Conservation (phyloP, 2,113 vertebrate genomes). For the Platysternon megacephalum region DNA sequence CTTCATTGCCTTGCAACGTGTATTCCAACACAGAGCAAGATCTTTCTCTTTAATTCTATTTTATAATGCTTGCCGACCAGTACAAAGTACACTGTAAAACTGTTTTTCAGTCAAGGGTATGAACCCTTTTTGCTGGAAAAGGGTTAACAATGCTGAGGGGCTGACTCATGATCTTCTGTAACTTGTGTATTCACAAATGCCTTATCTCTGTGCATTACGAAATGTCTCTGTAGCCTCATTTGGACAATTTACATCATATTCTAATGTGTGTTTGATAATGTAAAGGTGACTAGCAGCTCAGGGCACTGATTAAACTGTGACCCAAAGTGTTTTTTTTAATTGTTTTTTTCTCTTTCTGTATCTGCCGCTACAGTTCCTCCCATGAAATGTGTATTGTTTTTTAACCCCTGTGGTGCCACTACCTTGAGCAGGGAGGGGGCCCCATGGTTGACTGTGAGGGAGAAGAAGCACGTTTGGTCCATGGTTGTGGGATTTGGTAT, state of each 20-base stretch:
- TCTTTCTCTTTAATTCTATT: neutral
- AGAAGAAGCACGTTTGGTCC: too few relatives aligned
- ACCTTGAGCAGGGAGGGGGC: too few relatives aligned
- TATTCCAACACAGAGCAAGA: neutral
- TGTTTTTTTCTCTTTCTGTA: too few relatives aligned
- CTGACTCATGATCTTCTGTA: neutral
- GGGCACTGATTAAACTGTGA: too few relatives aligned
- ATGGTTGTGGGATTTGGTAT: too few relatives aligned
- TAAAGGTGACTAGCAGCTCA: neutral
- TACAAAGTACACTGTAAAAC: neutral
- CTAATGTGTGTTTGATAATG: neutral
- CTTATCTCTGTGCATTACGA: neutral
- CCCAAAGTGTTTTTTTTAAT: too few relatives aligned
- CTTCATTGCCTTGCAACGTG: neutral
- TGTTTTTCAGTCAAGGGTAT: neutral
- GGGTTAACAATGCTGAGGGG: neutral
- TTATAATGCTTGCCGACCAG: neutral
- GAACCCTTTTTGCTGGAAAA: neutral
- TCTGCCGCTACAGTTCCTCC: too few relatives aligned
- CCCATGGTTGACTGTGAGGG: too few relatives aligned
- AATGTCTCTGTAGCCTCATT: neutral
- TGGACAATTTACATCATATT: neutral
- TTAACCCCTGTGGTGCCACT: too few relatives aligned
- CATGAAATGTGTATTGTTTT: too few relatives aligned
- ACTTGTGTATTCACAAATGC: neutral